Conservation (phyloP, 2,888 invertebrate genomes). For the Drosophila setosimentum region DNA sequence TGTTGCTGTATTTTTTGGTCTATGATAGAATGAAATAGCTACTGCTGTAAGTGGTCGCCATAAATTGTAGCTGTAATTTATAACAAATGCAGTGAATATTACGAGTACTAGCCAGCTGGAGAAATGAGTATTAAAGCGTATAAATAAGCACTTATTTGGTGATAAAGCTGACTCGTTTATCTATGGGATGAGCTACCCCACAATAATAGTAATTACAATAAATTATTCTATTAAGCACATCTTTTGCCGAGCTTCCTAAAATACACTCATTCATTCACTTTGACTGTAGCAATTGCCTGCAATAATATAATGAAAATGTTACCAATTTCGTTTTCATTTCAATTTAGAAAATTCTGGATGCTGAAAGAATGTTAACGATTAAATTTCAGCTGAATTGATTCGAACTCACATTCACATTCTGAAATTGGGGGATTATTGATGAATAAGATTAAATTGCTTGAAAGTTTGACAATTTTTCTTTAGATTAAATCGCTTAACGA, state of each 20-base stretch:
- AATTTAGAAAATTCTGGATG: slow-evolving; percentile 8
- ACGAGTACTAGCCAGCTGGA: slow-evolving; percentile 17
- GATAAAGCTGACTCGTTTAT: slow-evolving; percentile 58
- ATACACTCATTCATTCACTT: slow-evolving; percentile 16
- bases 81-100: slow-evolving; percentile 56
- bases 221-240: slow-evolving; percentile 60
- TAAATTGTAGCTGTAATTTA: slow-evolving; percentile 55
- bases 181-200: slow-evolving; percentile 27
- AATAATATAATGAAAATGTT: slow-evolving; percentile 3
- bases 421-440: slow-evolving; percentile 4
- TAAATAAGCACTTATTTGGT: slow-evolving; percentile 62
- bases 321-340: slow-evolving; percentile 11
- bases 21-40: slow-evolving; percentile 33
- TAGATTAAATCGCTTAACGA: neutral
- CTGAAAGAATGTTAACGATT: slow-evolving; percentile 20
- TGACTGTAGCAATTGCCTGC: neutral
- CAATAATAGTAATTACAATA: slow-evolving; percentile 58
- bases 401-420: slow-evolving; percentile 1
- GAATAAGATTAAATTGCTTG: slow-evolving; percentile 4
- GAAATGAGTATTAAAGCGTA: slow-evolving; percentile 52
- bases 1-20: neutral
- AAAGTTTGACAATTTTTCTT: neutral
- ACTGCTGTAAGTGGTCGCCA: slow-evolving; percentile 49
- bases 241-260: slow-evolving; percentile 9
- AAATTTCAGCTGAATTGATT: slow-evolving; percentile 34